Evolutionary conservation across 2,888 invertebrate species (phyloP).

Genomic region (Phengaris alcon): DNA sequence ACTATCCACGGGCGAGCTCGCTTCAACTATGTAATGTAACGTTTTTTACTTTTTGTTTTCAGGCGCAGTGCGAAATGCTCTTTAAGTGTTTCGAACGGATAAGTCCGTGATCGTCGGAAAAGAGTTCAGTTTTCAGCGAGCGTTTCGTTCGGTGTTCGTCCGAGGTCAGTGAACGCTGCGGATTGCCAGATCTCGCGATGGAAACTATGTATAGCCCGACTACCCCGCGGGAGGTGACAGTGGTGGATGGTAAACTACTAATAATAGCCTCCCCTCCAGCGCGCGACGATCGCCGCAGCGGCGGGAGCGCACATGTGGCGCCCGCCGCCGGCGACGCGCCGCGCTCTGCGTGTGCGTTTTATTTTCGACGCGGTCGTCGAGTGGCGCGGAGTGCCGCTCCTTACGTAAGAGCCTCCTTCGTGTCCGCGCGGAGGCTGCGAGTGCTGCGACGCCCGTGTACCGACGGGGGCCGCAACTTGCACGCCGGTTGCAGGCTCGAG

Average conservation of each 20-base stretch:
- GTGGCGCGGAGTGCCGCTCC: slow-evolving; percentile 71
- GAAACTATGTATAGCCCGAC: slow-evolving; percentile 74
- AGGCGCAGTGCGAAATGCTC: slow-evolving; percentile 31
- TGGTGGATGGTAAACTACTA: slow-evolving; percentile 76
- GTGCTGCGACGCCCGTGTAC: slow-evolving; percentile 50
- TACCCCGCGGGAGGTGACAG: slow-evolving; percentile 79
- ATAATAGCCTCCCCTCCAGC: slow-evolving; percentile 78
- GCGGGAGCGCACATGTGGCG: slow-evolving; percentile 75
- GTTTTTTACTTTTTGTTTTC: slow-evolving; percentile 31
- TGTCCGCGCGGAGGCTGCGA: slow-evolving; percentile 46
- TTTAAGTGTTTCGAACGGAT: slow-evolving; percentile 25
- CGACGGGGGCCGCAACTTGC: slow-evolving; percentile 61
- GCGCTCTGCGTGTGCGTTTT: slow-evolving; percentile 65
- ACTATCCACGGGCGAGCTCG: slow-evolving; percentile 33
- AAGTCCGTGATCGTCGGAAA: slow-evolving; percentile 14
- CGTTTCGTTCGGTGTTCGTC: slow-evolving; percentile 46
- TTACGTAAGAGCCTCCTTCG: slow-evolving; percentile 63
- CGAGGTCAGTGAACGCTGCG: slow-evolving; percentile 73
- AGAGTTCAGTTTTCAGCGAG: slow-evolving; percentile 19
- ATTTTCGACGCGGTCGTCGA: slow-evolving; percentile 76
- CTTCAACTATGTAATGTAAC: slow-evolving; percentile 29
- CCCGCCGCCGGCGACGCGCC: slow-evolving; percentile 54
- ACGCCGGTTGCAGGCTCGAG: slow-evolving; percentile 73
- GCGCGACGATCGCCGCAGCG: slow-evolving; percentile 62
- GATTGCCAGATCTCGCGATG: slow-evolving; percentile 73